Evolutionary conservation across 2,797 vertebrate species (phyloP).

Genomic region (Pterois miles): DNA sequence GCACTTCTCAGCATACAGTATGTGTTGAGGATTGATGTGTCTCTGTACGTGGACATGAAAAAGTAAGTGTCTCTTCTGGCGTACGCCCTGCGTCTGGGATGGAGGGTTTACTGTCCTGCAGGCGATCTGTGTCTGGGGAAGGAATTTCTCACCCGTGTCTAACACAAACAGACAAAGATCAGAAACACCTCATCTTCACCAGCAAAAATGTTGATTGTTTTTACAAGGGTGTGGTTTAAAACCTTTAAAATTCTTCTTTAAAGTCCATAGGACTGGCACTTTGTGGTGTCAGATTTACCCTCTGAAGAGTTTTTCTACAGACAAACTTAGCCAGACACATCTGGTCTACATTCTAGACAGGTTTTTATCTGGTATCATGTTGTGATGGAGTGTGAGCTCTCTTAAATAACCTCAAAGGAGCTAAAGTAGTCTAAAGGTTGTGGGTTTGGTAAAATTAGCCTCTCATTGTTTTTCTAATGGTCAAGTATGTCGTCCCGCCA

Average conservation of each 20-base stretch:
- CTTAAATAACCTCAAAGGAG: conserved; percentile 35
- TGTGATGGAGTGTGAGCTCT: conserved; percentile 4
- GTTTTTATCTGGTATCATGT: conserved; percentile 34
- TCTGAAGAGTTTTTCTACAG: conserved; percentile 13
- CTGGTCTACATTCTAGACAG: conserved; percentile 47
- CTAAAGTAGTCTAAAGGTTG: conserved; percentile 24
- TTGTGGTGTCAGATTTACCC: conserved; percentile 47
- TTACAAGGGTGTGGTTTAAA: conserved; percentile 33
- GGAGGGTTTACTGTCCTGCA: conserved; percentile 24
- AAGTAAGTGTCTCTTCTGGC: neutral
- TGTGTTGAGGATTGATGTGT: neutral
- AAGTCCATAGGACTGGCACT: conserved; percentile 22
- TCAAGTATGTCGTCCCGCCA: conserved; percentile 7
- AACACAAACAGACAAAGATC: conserved; percentile 49
- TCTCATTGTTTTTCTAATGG: conserved; percentile 28
- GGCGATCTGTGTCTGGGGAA: conserved; percentile 49
- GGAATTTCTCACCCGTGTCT: conserved; percentile 12
- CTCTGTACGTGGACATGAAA: neutral
- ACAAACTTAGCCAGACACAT: conserved; percentile 47
- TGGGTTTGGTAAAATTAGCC: conserved; percentile 34
- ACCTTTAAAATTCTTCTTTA: conserved; percentile 41
- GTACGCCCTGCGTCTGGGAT: neutral
- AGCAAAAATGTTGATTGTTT: conserved; percentile 42
- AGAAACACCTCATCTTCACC: conserved; percentile 32
- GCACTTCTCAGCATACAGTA: neutral